phyloP scores from a whole-genome alignment of 2,888 invertebrate species.

The Euplagia quadripunctaria region DNA sequence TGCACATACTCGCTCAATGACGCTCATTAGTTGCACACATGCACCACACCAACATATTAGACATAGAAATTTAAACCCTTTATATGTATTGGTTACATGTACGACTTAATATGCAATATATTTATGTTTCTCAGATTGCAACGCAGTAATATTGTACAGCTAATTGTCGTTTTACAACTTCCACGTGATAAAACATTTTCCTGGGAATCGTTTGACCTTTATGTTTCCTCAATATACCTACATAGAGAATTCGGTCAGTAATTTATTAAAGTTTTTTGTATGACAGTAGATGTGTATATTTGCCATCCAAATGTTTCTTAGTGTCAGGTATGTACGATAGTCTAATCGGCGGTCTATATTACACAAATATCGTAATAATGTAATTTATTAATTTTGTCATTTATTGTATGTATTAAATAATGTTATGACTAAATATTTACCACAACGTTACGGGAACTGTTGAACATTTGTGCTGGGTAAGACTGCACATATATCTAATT shows the following conservation, averaged over 20 bases:
- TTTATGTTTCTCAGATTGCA: constrained; percentile 12
- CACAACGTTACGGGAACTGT: no score
- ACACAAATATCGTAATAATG: no score
- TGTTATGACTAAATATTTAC: no score
- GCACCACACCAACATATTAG: constrained; percentile 16
- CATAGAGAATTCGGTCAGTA: background rate
- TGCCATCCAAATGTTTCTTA: no score
- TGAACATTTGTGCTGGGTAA: no score
- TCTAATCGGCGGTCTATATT: no score
- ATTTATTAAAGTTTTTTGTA: background rate
- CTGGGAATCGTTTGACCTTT: constrained; percentile 13
- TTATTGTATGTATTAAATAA: no score
- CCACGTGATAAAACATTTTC: constrained; percentile 16
- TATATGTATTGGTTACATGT: background rate
- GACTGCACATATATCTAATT: no score
- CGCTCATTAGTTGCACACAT: constrained; percentile 55
- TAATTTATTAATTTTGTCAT: no score
- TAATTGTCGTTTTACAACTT: constrained; percentile 21
- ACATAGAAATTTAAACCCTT: background rate
- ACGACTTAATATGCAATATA: constrained; percentile 9
- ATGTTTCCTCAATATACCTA: constrained; percentile 1
- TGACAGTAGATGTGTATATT: no score
- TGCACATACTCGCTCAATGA: constrained; percentile 60
- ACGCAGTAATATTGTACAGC: constrained; percentile 14
- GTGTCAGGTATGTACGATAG: no score